Conservation (phyloP, 1,140 invertebrate genomes). For the Agrilus planipennis region DNA sequence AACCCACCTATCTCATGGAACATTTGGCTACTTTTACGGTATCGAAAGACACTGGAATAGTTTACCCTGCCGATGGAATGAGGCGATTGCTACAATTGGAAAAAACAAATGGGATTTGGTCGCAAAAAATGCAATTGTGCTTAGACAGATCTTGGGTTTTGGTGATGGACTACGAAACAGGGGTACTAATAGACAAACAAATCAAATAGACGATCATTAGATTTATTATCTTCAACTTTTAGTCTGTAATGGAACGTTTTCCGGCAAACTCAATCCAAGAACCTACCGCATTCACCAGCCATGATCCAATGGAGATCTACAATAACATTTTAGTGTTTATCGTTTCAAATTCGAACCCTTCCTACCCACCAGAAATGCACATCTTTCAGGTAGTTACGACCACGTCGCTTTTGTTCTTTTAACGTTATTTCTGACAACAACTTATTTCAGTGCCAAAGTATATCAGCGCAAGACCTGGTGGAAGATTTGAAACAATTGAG, state of each 20-base stretch:
- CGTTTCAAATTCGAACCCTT: conserved; percentile 48
- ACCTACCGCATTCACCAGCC: conserved; percentile 93
- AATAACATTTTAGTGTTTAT: conserved; percentile 98
- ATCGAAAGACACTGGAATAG: conserved; percentile 72
- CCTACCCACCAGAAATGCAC: conserved; percentile 82
- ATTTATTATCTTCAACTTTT: conserved; percentile 25
- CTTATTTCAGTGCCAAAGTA: conserved; percentile 55
- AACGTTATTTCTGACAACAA: conserved; percentile 1
- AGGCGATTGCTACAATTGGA: conserved; percentile 87
- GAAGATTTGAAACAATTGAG: conserved; percentile 74
- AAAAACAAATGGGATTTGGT: conserved; percentile 97
- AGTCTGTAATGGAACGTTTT: conserved; percentile 94
- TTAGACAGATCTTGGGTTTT: conserved; percentile 81
- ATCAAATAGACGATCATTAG: background rate
- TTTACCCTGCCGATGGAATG: conserved; percentile 91
- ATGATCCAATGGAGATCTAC: conserved; percentile 92
- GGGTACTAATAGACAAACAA: no score
- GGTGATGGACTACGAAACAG: conserved; percentile 93
- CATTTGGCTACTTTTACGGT: conserved; percentile 97
- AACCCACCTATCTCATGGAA: conserved; percentile 79
- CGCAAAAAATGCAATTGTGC: conserved; percentile 91
- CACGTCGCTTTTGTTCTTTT: background rate
- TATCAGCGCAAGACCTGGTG: conserved; percentile 75
- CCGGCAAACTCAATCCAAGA: conserved; percentile 84
- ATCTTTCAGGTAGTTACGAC: conserved; percentile 81